Percentiles rank a stretch among this genome's conserved stretches.
Evolutionary conservation across 2,113 vertebrate genomes (phyloP).

Genomic region (Trichomycterus rosablanca): DNA sequence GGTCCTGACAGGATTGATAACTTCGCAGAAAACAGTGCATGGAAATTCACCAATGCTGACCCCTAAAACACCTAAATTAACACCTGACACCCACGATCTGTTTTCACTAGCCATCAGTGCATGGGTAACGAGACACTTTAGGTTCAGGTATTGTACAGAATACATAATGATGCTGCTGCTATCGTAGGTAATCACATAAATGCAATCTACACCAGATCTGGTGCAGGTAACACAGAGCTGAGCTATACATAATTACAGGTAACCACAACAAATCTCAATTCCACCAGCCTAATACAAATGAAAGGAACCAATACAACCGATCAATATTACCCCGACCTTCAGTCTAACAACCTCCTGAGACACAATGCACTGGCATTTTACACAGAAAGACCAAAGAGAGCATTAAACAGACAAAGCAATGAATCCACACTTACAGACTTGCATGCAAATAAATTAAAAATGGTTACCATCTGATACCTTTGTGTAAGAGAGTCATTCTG

Average conservation of each 20-base stretch:
- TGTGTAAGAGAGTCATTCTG: slow-evolving; percentile 25
- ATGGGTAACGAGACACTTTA: slow-evolving; percentile 38
- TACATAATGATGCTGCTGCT: slow-evolving; percentile 48
- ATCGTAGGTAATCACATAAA: slow-evolving; percentile 45
- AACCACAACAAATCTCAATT: slow-evolving; percentile 12
- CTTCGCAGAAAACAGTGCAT: background rate
- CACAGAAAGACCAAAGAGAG: slow-evolving; percentile 21
- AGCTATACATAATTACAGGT: slow-evolving; percentile 12
- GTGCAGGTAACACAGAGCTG: slow-evolving; percentile 18
- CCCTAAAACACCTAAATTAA: slow-evolving; percentile 1
- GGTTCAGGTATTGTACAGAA: slow-evolving; percentile 50
- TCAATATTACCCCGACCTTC: slow-evolving; percentile 26
- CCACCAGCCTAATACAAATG: slow-evolving; percentile 29
- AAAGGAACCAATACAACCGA: slow-evolving; percentile 12
- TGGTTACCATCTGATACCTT: no score
- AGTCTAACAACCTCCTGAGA: slow-evolving; percentile 31
- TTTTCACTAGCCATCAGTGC: slow-evolving; percentile 31
- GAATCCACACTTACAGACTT: slow-evolving; percentile 26
- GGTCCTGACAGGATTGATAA: slow-evolving; percentile 15
- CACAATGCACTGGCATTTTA: slow-evolving; percentile 28
- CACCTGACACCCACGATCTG: slow-evolving; percentile 12
- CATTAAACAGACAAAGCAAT: slow-evolving; percentile 8
- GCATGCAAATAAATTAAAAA: slow-evolving; percentile 45
- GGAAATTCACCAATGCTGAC: slow-evolving; percentile 6
- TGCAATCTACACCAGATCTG: slow-evolving; percentile 18